Evolutionary conservation across 2,113 vertebrate species (phyloP), one percentile per base, ranked within the genome.

Genomic region (Sclerurus mexicanus): DNA sequence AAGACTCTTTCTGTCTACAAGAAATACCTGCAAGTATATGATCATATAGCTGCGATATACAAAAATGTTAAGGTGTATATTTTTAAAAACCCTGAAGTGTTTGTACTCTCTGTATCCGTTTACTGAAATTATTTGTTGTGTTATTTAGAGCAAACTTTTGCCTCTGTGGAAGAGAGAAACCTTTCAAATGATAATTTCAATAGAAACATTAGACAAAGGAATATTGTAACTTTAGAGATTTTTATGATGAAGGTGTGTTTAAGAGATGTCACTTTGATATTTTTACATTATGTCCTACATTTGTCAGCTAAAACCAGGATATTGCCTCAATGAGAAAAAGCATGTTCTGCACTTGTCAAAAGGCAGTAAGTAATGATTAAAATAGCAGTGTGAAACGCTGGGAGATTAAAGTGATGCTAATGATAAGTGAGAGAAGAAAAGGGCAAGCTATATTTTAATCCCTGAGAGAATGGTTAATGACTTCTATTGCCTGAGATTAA

Each of bases 361-460:
- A 99, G 99, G 99, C 99, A 99, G 99, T 99, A 99, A 99, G 99
- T 99, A 99, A 99, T 99, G 99, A 99, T 99, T 99, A 99, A 99
- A 99, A 99, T 99, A 99, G 99, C 99, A 99, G 99, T 99, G 99
- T 99, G 99, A 99, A 99, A 99, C 98, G 99, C 99, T 99, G 98
- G 99, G 99, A 99, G 99, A 99, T 99, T 99, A 99, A 99, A 99
- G 99, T 99, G 99, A 99, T 99, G 99, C 99, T 99, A 99, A 99
- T 99, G 99, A 99, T 99, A 99, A 99, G 99, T 99, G 99, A 99
- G 99, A 99, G 99, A 99, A 99, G 99, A 99, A 99, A 99, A 99
- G 99, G 99, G 99, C 99, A 99, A 99, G 99, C 99, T 99, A 99
- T 99, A 99, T 99, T 99, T 99, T 99, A 99, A 99, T 99, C 99